Base-by-base conservation (phyloP, 2,888 invertebrate genomes). In the Nymphalis polychloros region DNA sequence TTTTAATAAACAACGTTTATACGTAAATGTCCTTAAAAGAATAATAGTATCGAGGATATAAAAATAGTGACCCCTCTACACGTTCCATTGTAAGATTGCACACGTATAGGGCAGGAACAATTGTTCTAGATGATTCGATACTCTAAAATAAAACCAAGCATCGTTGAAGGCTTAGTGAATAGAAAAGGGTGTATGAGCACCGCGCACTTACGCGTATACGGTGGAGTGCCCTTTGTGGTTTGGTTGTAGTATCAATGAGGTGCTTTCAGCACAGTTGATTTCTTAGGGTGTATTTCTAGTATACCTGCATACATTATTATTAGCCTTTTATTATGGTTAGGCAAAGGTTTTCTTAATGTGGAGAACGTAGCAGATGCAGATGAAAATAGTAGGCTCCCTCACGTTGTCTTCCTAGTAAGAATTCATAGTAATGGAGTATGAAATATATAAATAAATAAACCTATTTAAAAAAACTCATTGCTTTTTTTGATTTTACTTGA, bases 71-170 rank as follows among this genome's bases (percentile, higher is more conserved):
- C 52, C 53, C 53, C 53, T 19, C 5, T 19, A 57, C 35, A n/a
- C 10, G 6, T 53, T 55, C 17, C 55, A 35, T 19, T 41, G 8
- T 41, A 57, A 35, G 41, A 66, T 66, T 66, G 66, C 61, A 61
- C 66, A 66, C 61, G 66, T 66, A 10, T 57, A 41, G 57, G 35
- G 35, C 6, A 27, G 53, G 23, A 35, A 55, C 48, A 61, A 61
- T 55, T 65, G 65, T 65, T 62, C 66, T 57, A 57, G 35, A 57
- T 57, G 41, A 57, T 57, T 57, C 57, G 57, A 57, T 57, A 57
- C 57, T 57, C 19, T 57, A 57, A 57, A 57, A 57, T 57, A 57
- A 57, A 41, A 57, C 57, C 19, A 19, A 57, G 57, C 19, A 57
- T 13, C 57, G n/a, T 57, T 41, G 41, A 57, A 41, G 41, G 57